A percentile compares a stretch with the other conserved stretches of the same genome.
Conservation (phyloP, 2,888 invertebrate genomes). For the Apeira syringaria region DNA sequence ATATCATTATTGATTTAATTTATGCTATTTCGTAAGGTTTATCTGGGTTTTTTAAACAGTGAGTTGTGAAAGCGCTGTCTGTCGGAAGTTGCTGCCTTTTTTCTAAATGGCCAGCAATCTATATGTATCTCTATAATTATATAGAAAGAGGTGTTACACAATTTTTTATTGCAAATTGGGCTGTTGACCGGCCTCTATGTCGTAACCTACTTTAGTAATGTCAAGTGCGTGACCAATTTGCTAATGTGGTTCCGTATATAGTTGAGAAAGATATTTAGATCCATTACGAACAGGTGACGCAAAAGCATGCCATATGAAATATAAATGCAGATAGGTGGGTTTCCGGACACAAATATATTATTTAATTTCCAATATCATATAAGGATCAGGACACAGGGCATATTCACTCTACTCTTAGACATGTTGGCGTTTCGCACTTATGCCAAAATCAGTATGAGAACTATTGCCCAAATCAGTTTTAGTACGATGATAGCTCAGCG, state of each 20-base stretch:
- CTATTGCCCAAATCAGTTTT: no score
- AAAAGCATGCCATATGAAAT: neutral
- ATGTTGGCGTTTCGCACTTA: no score
- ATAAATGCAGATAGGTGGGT: neutral
- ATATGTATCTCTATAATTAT: slow-evolving; percentile 12
- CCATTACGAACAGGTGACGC: slow-evolving; percentile 5
- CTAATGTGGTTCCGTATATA: slow-evolving; percentile 19
- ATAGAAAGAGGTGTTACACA: slow-evolving; percentile 22
- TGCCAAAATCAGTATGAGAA: no score
- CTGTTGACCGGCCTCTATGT: slow-evolving; percentile 19
- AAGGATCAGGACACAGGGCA: no score
- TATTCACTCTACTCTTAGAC: no score
- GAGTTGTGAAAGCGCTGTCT: slow-evolving; percentile 19
- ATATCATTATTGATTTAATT: slow-evolving; percentile 40
- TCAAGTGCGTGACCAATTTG: slow-evolving; percentile 22
- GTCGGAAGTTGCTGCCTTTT: slow-evolving; percentile 4
- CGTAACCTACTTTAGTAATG: slow-evolving; percentile 23
- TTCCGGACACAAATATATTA: no score
- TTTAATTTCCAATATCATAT: no score
- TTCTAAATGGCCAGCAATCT: slow-evolving; percentile 10
- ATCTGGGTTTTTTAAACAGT: slow-evolving; percentile 46
- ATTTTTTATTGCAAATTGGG: slow-evolving; percentile 20
- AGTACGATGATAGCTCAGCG: no score
- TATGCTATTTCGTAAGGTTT: slow-evolving; percentile 46
- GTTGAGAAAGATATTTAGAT: slow-evolving; percentile 15